Percentiles rank a stretch among this genome's conserved stretches.
Conservation (phyloP, 2,113 vertebrate genomes). For the Cheilinus undulatus region DNA sequence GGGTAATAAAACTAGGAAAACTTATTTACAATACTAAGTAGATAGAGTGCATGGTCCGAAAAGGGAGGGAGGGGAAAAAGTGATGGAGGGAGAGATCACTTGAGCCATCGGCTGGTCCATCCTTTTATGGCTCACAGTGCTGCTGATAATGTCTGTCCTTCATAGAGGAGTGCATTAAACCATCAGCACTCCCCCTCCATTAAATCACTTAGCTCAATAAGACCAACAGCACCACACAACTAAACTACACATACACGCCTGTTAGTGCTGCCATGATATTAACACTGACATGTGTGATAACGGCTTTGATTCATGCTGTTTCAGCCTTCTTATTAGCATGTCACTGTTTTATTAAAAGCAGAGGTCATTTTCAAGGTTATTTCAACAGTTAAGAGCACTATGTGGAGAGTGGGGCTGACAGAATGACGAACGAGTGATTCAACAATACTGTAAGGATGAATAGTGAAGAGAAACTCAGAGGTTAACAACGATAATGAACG, state of each 20-base stretch:
- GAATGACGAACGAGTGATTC: constrained; percentile 14
- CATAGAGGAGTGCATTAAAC: constrained; percentile 52
- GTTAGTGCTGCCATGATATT: not conserved
- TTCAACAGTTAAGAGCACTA: constrained; percentile 2
- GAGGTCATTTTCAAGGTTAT: constrained; percentile 53
- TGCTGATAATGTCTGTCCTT: constrained; percentile 55
- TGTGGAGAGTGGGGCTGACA: not conserved
- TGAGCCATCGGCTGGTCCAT: constrained; percentile 37
- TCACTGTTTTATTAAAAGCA: constrained; percentile 2
- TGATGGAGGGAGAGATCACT: constrained; percentile 12
- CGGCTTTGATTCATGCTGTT: not conserved
- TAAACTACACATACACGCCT: not conserved
- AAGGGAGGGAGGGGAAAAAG: constrained; percentile 11
- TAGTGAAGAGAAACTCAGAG: constrained; percentile 16
- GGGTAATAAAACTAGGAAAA: no score
- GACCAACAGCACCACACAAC: constrained; percentile 10
- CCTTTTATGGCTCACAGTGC: constrained; percentile 29
- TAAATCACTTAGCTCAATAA: constrained; percentile 33
- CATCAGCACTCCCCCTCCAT: constrained; percentile 42
- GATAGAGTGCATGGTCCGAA: not conserved
- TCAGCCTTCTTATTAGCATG: constrained; percentile 5
- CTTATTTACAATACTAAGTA: not conserved
- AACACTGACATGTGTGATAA: not conserved
- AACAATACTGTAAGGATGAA: constrained; percentile 6
- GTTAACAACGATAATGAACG: constrained; percentile 34